Evolutionary conservation across 2,888 invertebrate species (phyloP), one percentile per base, ranked within the genome.

Genomic region (Dinocampus coccinellae): DNA sequence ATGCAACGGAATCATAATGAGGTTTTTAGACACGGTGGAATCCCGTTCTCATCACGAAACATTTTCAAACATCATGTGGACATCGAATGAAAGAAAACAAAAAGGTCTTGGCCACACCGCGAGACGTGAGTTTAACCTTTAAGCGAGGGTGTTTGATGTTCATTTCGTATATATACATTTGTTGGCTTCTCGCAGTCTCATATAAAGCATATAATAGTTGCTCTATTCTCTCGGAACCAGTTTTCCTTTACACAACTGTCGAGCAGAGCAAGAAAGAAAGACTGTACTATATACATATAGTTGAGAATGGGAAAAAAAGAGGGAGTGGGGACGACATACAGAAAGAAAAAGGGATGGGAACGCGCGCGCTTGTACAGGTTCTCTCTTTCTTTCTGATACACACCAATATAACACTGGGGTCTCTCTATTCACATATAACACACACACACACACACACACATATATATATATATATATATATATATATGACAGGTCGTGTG

Each of bases 141-240:
- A 78, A 75, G 78, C 78, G 83, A 82, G 81, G 83, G 82, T 82
- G 82, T 81, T 78, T 77, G 74, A 74, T 75, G 78, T 77, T 77
- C 79, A 78, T 78, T 61, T 61, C 55, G 36, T 42, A 20, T 61
- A 36, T 33, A 33, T 69, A 29, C 58, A 29, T 70, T 26, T 22
- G 34, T 42, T 64, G 60, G 57, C 63, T 61, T 36, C n/a, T 58
- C 63, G 68, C 73, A 65, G 71, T 63, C 58, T 69, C 64, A 65
- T 52, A 58, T 74, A 71, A 53, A 73, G 73, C 78, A 29, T 29
- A 79, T 81, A n/a, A n/a, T n/a, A 79, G 84, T 82, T 85, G 82
- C 83, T 86, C 85, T 86, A 86, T 85, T 85, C 84, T 83, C 73
- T 81, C 82, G 85, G 83, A 87, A 87, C 86, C 86, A 86, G 87